phyloP scores from a whole-genome alignment of 2,888 invertebrate species.

The Apamea crenata region DNA sequence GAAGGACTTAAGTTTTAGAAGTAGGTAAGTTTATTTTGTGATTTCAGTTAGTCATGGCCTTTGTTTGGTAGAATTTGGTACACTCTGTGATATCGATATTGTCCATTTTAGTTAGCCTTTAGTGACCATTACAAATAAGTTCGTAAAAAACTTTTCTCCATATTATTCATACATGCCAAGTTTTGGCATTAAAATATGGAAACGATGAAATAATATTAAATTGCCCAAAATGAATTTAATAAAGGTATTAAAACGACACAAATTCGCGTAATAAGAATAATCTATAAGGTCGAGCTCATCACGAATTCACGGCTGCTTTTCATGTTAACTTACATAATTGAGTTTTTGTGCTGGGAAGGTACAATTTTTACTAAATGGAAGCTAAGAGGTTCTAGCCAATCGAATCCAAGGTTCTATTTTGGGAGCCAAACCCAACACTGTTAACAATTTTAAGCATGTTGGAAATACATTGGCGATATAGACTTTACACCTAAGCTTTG shows the following conservation, averaged over 20 bases:
- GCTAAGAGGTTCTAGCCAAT: slow-evolving; percentile 23
- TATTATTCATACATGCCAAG: slow-evolving; percentile 6
- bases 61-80: slow-evolving; percentile 12
- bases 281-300: slow-evolving; percentile 16
- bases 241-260: slow-evolving; percentile 38
- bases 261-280: slow-evolving; percentile 43
- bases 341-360: slow-evolving; percentile 29
- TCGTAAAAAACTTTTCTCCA: background rate
- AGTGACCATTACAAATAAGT: background rate
- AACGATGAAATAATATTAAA: slow-evolving; percentile 45
- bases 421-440: background rate
- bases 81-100: background rate
- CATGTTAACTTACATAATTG: slow-evolving; percentile 40
- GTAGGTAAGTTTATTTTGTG: slow-evolving; percentile 28
- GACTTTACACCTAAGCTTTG: background rate
- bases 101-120: background rate
- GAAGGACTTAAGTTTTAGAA: slow-evolving; percentile 29
- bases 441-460: background rate
- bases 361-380: slow-evolving; percentile 19
- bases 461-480: background rate
- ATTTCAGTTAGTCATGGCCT: background rate
- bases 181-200: slow-evolving; percentile 45
- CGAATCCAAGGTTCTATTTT: slow-evolving; percentile 19
- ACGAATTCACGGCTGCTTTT: slow-evolving; percentile 33
- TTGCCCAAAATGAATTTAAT: slow-evolving; percentile 44